These are phyloP conservation scores for Cygnus buccinator DNA, from an alignment of 2,113 vertebrate genomes.

Conservation along the genomic window DNA sequence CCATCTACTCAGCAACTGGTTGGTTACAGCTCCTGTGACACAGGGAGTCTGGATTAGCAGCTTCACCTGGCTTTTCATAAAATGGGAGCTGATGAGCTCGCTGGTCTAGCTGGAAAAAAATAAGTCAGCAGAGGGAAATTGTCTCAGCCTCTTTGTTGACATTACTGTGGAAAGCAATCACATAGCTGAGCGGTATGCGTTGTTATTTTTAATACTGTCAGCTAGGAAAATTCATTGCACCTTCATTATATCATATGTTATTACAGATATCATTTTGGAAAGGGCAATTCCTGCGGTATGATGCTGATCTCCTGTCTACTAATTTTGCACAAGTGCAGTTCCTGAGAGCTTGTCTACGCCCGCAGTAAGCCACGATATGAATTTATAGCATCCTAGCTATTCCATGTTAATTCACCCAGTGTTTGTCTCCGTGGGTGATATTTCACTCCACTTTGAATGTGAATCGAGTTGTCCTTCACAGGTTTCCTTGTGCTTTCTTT, in stretches of 20 bases:
- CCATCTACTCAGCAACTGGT: slow-evolving; percentile 11
- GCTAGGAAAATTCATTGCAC: slow-evolving; percentile 44
- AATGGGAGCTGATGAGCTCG: slow-evolving; percentile 44
- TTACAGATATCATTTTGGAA: slow-evolving; percentile 50
- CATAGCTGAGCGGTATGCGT: not conserved
- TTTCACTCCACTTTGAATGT: slow-evolving; percentile 35
- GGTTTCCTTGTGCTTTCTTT: not conserved
- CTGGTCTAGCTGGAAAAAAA: slow-evolving; percentile 61
- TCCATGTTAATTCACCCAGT: not conserved
- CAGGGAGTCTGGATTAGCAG: slow-evolving; percentile 18
- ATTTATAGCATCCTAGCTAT: slow-evolving; percentile 23
- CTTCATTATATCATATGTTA: slow-evolving; percentile 62
- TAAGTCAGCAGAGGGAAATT: slow-evolving; percentile 63
- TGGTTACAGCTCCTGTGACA: slow-evolving; percentile 2
- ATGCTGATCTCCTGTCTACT: slow-evolving; percentile 3
- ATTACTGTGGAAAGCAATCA: slow-evolving; percentile 36
- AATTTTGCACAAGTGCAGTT: slow-evolving; percentile 35
- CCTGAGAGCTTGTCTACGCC: slow-evolving; percentile 31
- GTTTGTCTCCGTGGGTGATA: slow-evolving; percentile 17
- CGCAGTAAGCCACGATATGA: slow-evolving; percentile 12
- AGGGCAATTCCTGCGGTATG: not conserved
- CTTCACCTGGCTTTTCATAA: slow-evolving; percentile 48
- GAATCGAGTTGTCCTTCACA: slow-evolving; percentile 25
- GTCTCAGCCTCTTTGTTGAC: slow-evolving; percentile 64
- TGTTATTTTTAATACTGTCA: slow-evolving; percentile 63